Base-by-base conservation (phyloP, 2,888 invertebrate species). In the Drosophila incognita region DNA sequence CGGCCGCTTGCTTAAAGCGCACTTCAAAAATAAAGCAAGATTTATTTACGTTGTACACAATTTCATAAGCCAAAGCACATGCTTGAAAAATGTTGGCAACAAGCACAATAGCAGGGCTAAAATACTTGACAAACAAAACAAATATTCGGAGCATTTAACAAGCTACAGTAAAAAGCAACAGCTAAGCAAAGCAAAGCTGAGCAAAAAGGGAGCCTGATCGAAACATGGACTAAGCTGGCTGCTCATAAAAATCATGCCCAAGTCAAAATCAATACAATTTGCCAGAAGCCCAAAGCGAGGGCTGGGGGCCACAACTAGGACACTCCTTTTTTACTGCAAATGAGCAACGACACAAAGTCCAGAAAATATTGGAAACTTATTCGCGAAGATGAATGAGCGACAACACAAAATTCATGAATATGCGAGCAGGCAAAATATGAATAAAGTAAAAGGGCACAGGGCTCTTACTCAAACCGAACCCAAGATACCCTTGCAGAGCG, bases 261-360 rank as follows among this genome's bases (percentile, higher is more conserved):
- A 54, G 35, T 62, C 72, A 78, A 81, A 81, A 79, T 81, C 79
- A 76, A 79, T 81, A 79, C 76, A 76, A 79, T 79, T 76, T 77
- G 69, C 63, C 38, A 29, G 15, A 58, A 51, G 29, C 57, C 63
- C 33, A n/a, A 8, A 29, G 56, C 4, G 27, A 11, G 46, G 29
- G 35, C 36, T 15, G 46, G 2, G 36, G 49, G 66, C 29, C 36
- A 56, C 66, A 51, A 51, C 65, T 51, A 56, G 54, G 10, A 36
- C 77, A 76, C 56, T 62, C 65, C 65, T 70, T 76, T 81, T 87
- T 88, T 87, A 87, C 88, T 86, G 87, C 88, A 87, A 87, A 87
- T 88, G 81, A 88, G 69, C 64, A 72, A 57, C 53, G 68, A 51
- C 54, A 54, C n/a, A 69, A 69, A 51, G 46, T 67, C 27, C 40